Conservation (phyloP, 2,888 invertebrate genomes). For the Augiades crinisus region DNA sequence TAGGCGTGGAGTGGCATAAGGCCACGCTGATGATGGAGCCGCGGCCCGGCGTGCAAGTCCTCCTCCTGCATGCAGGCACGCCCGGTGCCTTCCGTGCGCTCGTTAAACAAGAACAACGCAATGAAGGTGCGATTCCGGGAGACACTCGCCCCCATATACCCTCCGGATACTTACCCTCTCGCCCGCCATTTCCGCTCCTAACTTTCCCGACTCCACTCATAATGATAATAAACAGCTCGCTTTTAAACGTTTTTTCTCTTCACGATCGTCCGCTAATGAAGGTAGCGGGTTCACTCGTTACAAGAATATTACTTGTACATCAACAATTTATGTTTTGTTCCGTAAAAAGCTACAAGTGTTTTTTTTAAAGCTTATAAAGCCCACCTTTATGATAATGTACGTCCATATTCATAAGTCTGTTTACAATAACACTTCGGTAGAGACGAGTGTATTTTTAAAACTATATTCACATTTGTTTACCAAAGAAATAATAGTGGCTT, state of each 20-base stretch:
- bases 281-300: slow-evolving; percentile 51
- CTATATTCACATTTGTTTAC: neutral
- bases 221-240: slow-evolving; percentile 72
- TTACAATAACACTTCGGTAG: neutral
- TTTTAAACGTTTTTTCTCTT: slow-evolving; percentile 60
- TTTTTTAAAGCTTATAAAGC: neutral
- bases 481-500: neutral
- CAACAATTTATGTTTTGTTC: slow-evolving; percentile 26
- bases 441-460: neutral
- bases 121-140: slow-evolving; percentile 47
- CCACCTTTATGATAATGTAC: slow-evolving; percentile 17
- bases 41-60: slow-evolving; percentile 51
- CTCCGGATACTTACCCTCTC: slow-evolving; percentile 44
- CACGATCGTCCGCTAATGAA: slow-evolving; percentile 60
- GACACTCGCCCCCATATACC: slow-evolving; percentile 37
- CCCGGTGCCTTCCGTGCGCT: slow-evolving; percentile 54
- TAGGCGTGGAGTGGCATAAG: slow-evolving; percentile 54
- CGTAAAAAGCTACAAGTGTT: slow-evolving; percentile 23
- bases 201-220: slow-evolving; percentile 68
- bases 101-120: slow-evolving; percentile 45
- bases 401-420: neutral
- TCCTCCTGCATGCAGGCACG: slow-evolving; percentile 50
- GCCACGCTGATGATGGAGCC: slow-evolving; percentile 61
- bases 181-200: slow-evolving; percentile 69
- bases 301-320: slow-evolving; percentile 24